Base-by-base conservation (phyloP, 2,113 vertebrate genomes). In the Odocoileus hemionus region DNA sequence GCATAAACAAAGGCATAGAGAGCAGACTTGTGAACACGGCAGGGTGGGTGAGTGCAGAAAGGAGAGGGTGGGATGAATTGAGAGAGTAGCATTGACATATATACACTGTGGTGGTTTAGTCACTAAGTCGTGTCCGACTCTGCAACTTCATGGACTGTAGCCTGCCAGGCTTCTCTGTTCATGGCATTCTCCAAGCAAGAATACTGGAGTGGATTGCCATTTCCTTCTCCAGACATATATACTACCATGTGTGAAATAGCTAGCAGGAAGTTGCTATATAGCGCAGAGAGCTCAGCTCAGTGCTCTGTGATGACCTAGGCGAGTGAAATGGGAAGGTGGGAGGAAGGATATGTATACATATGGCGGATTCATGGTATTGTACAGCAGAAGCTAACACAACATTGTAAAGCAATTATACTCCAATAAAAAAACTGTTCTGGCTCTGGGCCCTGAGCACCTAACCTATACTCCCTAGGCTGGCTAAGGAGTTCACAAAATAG, bases 401-500 rank as follows among this genome's bases (percentile, higher is more conserved):
- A 43, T 4, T 43, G 23, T 76, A 26, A 76, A 76, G 70, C 39
- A 76, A 13, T 26, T 43, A 43, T 76, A 26, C 6, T 26, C 12
- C 70, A 76, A 26, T 74, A 4, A 76, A 76, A 74, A 80, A 39
- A 6, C 2, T 58, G 7, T 39, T 25, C 61, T 55, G 87, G 45
- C 28, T n/a, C 60, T 14, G 13, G 39, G 39, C 13, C 67, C 86
- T 30, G n/a, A 80, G 84, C 16, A 52, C 54, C 47, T 88, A 39
- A 45, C 61, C 86, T 79, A 33, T 78, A 43, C 33, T 83, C 43
- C 60, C 17, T 15, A 16, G 30, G 13, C 70, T 85, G 2, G 11
- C 52, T 89, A 82, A 93, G 50, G 90, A 89, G 61, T 7, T 39
- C 93, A 93, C 64, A 82, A 88, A 94, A 60, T 3, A 55, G 30